Base-by-base conservation (phyloP, 2,888 invertebrate species). In the Andrena minutula region DNA sequence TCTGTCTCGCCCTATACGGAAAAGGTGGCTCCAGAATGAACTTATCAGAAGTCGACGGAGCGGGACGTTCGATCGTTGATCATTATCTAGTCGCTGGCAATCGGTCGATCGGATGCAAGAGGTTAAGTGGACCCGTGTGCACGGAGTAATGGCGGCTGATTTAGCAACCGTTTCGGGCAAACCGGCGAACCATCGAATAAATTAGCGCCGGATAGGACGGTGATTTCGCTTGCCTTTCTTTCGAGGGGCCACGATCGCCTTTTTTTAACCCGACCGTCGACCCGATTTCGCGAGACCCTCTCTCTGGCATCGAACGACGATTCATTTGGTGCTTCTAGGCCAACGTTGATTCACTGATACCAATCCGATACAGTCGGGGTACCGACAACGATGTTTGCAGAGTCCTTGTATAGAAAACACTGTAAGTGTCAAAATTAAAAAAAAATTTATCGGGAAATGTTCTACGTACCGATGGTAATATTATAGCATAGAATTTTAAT, bases 1-100 rank as follows among this genome's bases (percentile, higher is more conserved):
- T 7, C 47, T 26, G n/a, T 20, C 20, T 60, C 58, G 28, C 61
- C 65, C 74, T 65, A 60, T 75, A 60, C 47, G 64, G 76, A 32
- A 20, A 76, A 61, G 51, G 49, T 64, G 60, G 65, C 74, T 84
- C 66, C 75, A 68, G 75, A 85, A 85, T 82, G 58, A 85, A 85
- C 85, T 85, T 85, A 82, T 85, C 82, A 84, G 75, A 75, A 84
- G 49, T 49, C 75, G 71, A 6, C 73, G 68, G 71, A 75, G 82
- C 85, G 81, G 83, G 65, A 84, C 80, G 68, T 51, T 49, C 63
- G 71, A 84, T 79, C 77, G 75, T 81, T 75, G 86, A 88, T 88
- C 84, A 85, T 88, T 88, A 86, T 84, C 86, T 73, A 63, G 64
- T 78, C 72, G 81, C 74, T 28, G 61, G 83, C 81, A 83, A 88